Evolutionary conservation across 2,888 invertebrate genomes (phyloP).

Genomic region (Leptodirus hochenwartii): DNA sequence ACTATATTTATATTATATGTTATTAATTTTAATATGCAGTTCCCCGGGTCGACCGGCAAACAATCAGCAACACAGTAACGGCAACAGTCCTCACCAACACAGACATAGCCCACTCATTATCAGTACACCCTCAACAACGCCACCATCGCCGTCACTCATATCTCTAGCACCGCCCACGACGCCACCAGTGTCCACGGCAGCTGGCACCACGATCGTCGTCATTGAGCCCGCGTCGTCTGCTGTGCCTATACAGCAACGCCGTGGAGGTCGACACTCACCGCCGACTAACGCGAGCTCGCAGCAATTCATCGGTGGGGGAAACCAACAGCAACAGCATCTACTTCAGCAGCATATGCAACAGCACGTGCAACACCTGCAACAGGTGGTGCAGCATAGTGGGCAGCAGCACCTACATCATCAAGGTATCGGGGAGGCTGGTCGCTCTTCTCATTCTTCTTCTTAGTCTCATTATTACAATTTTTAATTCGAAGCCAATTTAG

Average conservation of each 20-base stretch:
- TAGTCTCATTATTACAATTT: not conserved
- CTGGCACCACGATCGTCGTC: not conserved
- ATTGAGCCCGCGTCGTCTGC: not conserved
- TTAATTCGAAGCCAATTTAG: too few species aligned
- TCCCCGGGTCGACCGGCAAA: conserved; percentile 25
- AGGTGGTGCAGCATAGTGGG: too few species aligned
- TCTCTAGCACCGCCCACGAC: not conserved
- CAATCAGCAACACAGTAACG: conserved; percentile 1
- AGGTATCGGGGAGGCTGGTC: too few species aligned
- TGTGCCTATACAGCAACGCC: not conserved
- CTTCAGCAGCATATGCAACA: conserved; percentile 6
- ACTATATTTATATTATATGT: too few species aligned
- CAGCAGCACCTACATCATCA: too few species aligned
- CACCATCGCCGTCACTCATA: conserved; percentile 9
- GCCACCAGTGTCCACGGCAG: conserved; percentile 1
- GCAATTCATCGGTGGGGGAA: too few species aligned
- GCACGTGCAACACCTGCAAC: conserved; percentile 8
- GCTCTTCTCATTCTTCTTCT: too few species aligned
- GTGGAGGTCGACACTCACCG: too few species aligned
- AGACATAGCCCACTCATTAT: conserved; percentile 22
- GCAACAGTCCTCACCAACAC: conserved; percentile 24
- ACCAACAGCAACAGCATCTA: conserved; percentile 7
- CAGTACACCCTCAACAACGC: conserved; percentile 14
- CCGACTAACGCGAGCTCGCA: too few species aligned
- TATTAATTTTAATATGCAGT: too few species aligned